phyloP scores from a whole-genome alignment of 2,113 vertebrate species.

The Clarias batrachus region DNA sequence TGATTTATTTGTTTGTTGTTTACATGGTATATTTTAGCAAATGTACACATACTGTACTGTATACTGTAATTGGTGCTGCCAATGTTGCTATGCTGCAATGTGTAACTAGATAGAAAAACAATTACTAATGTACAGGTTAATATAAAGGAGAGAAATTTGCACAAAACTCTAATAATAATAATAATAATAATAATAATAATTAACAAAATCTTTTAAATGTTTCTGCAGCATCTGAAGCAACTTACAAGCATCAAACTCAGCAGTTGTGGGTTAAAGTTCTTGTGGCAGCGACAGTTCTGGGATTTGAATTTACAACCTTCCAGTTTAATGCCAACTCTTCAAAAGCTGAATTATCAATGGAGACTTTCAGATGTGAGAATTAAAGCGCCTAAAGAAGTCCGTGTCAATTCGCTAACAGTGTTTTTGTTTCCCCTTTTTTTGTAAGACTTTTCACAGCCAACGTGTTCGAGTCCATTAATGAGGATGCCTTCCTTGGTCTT shows the following conservation, averaged over 20 bases:
- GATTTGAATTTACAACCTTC: neutral
- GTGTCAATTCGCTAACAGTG: neutral
- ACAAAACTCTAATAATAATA: too few species aligned
- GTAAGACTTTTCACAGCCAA: slow-evolving; percentile 94
- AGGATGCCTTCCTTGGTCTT: slow-evolving; percentile 93
- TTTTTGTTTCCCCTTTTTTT: neutral
- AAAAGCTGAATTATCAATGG: neutral
- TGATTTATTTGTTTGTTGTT: neutral
- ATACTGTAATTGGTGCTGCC: neutral
- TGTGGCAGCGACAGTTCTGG: neutral
- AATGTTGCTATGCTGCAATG: neutral
- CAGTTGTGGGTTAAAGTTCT: neutral
- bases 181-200: too few species aligned
- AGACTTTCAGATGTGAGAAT: neutral
- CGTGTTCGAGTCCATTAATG: slow-evolving; percentile 89
- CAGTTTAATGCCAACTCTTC: neutral
- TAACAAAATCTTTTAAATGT: neutral
- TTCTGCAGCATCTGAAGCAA: neutral
- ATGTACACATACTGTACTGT: neutral
- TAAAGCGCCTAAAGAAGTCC: neutral
- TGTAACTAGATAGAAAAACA: neutral
- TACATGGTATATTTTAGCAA: neutral
- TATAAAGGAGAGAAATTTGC: neutral
- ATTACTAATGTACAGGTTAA: neutral
- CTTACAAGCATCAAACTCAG: neutral